These are phyloP conservation scores for Chlamydotis undulata DNA, from an alignment of 2,113 vertebrate species.

Conservation along the genomic window DNA sequence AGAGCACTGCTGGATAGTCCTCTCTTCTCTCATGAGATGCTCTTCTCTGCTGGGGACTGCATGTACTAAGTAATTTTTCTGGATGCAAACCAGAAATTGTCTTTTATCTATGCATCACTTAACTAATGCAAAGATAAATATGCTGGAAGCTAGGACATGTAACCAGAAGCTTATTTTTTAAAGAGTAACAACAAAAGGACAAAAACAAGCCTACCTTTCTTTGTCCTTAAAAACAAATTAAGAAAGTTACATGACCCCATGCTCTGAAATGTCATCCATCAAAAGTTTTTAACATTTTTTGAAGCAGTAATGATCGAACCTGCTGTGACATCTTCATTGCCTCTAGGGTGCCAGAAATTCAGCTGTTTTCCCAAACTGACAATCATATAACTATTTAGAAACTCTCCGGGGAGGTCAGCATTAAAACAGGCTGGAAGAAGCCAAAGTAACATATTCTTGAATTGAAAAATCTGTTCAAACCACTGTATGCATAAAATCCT, in stretches of 20 bases:
- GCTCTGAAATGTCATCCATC: slow-evolving; percentile 5
- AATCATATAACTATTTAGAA: slow-evolving; percentile 8
- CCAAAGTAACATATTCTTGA: not conserved
- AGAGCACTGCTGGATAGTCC: not conserved
- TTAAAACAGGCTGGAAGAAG: not conserved
- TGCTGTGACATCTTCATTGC: slow-evolving; percentile 12
- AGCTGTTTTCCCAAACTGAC: slow-evolving; percentile 26
- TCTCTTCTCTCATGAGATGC: not conserved
- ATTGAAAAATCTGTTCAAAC: not conserved
- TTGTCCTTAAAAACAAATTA: not conserved
- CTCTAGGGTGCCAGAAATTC: slow-evolving; percentile 25
- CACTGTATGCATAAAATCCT: not conserved
- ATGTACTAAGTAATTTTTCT: not conserved
- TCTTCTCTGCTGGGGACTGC: not conserved
- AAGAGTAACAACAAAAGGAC: not conserved
- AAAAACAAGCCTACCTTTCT: not conserved
- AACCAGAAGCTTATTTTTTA: not conserved
- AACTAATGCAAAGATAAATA: not conserved
- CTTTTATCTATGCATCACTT: not conserved
- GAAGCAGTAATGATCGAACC: not conserved
- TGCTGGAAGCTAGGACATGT: not conserved
- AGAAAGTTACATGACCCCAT: not conserved
- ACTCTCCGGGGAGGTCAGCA: not conserved
- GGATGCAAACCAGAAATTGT: not conserved
- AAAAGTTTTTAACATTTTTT: not conserved